Base-by-base conservation (phyloP, 2,888 invertebrate species). In the Mesorhabditis spiculigera region DNA sequence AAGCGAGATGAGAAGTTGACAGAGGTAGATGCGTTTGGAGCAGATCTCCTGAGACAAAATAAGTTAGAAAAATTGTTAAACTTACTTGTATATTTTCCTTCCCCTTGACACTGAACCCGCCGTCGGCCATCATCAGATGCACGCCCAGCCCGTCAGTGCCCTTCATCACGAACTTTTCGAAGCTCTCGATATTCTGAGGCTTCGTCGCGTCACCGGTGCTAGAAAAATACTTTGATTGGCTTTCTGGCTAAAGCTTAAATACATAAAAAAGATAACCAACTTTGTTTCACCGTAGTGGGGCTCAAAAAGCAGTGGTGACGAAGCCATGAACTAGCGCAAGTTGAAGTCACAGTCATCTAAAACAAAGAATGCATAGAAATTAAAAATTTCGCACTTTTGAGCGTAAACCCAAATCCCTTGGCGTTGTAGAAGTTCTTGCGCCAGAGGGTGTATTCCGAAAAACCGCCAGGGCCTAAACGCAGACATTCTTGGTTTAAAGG, bases 121-220 rank as follows among this genome's bases (percentile, higher is more conserved):
- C 97, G 89, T 98, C 97, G 50, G 94, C 93, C 95, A 96, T 96
- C 87, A 95, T 92, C 86, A 97, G 93, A 89, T 97, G 94, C 3
- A 96, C 93, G 5, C 96, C 96, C 73, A 88, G 87, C 5, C 76
- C 73, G 10, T 74, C 68, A 5, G 83, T 84, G 4, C 81, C 72
- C 50, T 70, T 67, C 71, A 72, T 87, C 45, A 96, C 92, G 86
- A 92, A 91, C 0, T 91, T 88, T 68, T 90, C 90, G 73, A 96
- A 91, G 16, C 91, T 91, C 6, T 87, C 86, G 71, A 95, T 91
- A 88, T 98, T 97, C n/a, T 90, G 90, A 0, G 93, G 92, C 80
- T 91, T 90, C 86, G 91, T 95, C 61, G 97, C 90, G 87, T 98
- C 91, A 0, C 97, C 97, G 87, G 95, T 92, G 0, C 90, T 91